These are phyloP conservation scores for Mythimna impura DNA, from an alignment of 2,888 invertebrate genomes.

Conservation along the genomic window DNA sequence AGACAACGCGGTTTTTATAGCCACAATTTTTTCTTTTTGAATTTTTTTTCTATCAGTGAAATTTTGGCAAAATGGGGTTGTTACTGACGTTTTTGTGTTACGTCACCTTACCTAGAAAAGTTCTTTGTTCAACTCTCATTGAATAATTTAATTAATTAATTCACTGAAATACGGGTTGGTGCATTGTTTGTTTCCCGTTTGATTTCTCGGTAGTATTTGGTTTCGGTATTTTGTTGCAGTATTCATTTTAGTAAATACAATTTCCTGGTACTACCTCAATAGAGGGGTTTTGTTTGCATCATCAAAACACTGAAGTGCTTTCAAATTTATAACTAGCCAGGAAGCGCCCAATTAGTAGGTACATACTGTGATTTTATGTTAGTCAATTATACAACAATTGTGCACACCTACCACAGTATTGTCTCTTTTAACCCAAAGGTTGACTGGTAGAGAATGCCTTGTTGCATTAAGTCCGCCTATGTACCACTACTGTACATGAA, in stretches of 20 bases:
- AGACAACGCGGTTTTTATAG: conserved; percentile 62
- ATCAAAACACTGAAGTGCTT: no score
- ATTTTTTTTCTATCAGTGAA: conserved; percentile 37
- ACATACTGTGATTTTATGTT: no score
- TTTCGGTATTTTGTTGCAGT: neutral
- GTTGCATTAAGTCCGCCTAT: no score
- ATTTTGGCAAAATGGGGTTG: conserved; percentile 27
- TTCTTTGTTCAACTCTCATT: conserved; percentile 24
- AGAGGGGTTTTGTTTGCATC: no score
- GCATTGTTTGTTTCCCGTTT: conserved; percentile 28
- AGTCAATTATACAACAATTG: no score
- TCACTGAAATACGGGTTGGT: neutral
- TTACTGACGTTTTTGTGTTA: conserved; percentile 31
- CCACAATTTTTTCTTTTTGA: conserved; percentile 55
- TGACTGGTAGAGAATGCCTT: no score
- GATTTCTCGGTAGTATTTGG: neutral
- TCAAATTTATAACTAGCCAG: no score
- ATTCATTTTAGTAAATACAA: neutral
- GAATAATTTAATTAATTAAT: conserved; percentile 29
- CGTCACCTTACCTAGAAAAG: conserved; percentile 11
- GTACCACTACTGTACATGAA: no score
- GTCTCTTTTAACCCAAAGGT: no score
- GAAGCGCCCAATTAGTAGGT: no score
- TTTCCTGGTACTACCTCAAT: neutral
- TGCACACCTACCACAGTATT: no score